These are phyloP conservation scores for Enhydra lutris DNA, from an alignment of 2,113 vertebrate genomes.

Conservation along the genomic window DNA sequence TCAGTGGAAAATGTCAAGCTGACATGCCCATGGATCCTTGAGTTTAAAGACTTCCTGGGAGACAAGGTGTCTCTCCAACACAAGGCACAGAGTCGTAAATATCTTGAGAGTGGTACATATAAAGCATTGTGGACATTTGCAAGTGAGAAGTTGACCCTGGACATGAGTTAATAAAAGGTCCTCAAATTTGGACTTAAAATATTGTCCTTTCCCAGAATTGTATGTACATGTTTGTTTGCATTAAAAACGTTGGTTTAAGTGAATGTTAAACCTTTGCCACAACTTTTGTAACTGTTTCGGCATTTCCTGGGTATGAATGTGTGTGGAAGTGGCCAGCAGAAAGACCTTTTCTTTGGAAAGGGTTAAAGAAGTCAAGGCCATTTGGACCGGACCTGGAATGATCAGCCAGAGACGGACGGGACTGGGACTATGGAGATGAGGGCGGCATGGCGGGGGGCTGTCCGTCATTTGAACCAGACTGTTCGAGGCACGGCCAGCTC, in stretches of 20 bases:
- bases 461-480: not conserved
- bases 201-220: not conserved
- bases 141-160: not conserved
- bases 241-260: not conserved
- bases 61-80: not conserved
- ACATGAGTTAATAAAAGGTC: not conserved
- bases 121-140: not conserved
- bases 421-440: fast-evolving
- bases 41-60: not conserved
- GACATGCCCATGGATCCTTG: not conserved
- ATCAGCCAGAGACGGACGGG: no score
- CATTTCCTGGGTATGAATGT: no score
- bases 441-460: fast-evolving
- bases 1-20: not conserved
- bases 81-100: not conserved
- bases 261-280: no score
- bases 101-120: fast-evolving
- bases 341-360: no score
- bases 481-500: not conserved
- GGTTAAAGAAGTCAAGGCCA: not conserved
- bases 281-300: not conserved
- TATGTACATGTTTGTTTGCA: fast-evolving
- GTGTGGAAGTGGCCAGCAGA: not conserved
- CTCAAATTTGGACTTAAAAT: not conserved
- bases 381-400: not conserved